Conservation (phyloP, 1,140 invertebrate genomes). For the Bilobella aurantiaca region DNA sequence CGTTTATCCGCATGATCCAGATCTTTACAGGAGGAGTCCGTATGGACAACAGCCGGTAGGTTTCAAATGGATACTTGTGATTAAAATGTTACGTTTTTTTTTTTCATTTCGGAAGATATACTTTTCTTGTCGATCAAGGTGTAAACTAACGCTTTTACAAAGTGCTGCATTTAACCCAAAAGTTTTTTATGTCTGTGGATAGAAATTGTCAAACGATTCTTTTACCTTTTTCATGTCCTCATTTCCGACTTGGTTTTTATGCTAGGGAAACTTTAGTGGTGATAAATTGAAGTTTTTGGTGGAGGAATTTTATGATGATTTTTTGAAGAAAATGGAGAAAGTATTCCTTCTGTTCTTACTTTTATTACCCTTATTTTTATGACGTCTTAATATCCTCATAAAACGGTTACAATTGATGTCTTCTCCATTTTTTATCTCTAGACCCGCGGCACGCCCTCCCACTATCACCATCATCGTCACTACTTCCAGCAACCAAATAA, state of each 20-base stretch:
- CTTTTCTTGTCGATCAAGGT: too few species aligned
- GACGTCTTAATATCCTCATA: neutral
- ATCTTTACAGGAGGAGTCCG: conserved; percentile 30
- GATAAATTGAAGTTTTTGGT: neutral
- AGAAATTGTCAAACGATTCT: too few species aligned
- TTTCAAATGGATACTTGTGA: neutral
- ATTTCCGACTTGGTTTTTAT: too few species aligned
- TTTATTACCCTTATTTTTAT: conserved; percentile 6
- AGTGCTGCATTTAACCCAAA: too few species aligned
- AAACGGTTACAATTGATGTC: conserved; percentile 6
- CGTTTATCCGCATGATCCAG: conserved; percentile 32
- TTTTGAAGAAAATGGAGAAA: neutral
- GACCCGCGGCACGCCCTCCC: conserved; percentile 19
- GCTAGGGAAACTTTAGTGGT: neutral
- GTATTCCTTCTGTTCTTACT: neutral
- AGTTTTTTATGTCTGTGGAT: too few species aligned
- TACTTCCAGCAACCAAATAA: conserved; percentile 7
- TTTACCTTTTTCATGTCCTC: too few species aligned
- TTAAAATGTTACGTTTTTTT: too few species aligned
- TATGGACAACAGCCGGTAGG: conserved; percentile 31
- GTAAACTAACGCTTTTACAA: too few species aligned
- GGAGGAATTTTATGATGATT: conserved; percentile 12
- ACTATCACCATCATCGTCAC: conserved; percentile 29
- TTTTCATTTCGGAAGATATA: too few species aligned
- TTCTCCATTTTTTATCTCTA: conserved; percentile 14